A percentile compares a stretch with the other conserved stretches of the same genome.
These are phyloP conservation scores for Clamator glandarius DNA, from an alignment of 2,797 vertebrate genomes.

Conservation along the genomic window DNA sequence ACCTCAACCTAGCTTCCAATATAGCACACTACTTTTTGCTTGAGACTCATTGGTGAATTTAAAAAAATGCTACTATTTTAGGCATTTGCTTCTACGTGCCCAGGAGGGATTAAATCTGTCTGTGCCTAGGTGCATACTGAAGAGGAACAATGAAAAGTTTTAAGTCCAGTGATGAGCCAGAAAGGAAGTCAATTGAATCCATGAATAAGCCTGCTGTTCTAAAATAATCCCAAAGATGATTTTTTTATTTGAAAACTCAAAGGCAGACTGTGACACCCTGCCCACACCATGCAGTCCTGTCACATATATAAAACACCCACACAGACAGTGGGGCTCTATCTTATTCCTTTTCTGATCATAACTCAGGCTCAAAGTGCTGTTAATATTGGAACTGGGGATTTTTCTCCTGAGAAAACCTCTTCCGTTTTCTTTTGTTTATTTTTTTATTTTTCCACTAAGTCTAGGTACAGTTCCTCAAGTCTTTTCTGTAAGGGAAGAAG, in stretches of 20 bases:
- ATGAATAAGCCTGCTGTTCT: constrained; percentile 54
- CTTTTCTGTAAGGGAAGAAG: neutral
- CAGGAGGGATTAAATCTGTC: neutral
- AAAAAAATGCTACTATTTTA: constrained; percentile 34
- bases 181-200: constrained; percentile 19
- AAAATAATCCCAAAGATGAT: constrained; percentile 44
- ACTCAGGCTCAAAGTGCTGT: neutral
- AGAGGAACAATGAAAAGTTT: constrained; percentile 50
- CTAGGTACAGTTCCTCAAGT: neutral
- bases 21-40: neutral
- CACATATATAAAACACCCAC: neutral
- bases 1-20: constrained; percentile 29
- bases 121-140: neutral
- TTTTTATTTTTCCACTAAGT: neutral
- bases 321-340: constrained; percentile 34
- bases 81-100: neutral
- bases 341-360: constrained; percentile 1
- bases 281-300: constrained; percentile 29
- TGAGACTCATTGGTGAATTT: neutral
- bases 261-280: constrained; percentile 16
- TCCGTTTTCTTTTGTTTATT: neutral
- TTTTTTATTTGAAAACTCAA: constrained; percentile 28
- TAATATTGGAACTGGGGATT: constrained; percentile 16
- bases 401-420: constrained; percentile 22
- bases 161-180: neutral